Evolutionary conservation across 2,888 invertebrate genomes (phyloP).

Genomic region (Zygaena filipendulae): DNA sequence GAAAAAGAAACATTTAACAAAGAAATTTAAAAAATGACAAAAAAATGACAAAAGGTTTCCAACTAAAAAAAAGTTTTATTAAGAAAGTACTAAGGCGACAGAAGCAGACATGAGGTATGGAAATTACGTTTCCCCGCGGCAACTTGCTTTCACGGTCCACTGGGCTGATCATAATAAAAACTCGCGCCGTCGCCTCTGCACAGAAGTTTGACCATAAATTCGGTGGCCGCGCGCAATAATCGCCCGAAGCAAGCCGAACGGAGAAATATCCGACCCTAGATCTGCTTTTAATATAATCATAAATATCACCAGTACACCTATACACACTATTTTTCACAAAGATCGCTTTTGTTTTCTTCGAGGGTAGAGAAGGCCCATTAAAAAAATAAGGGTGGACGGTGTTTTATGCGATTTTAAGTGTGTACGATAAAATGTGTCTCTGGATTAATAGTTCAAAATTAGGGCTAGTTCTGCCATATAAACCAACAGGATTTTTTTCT

Average conservation of each 20-base stretch:
- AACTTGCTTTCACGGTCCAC: conserved; percentile 69
- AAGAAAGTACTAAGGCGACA: conserved; percentile 60
- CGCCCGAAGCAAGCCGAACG: conserved; percentile 42
- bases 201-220: conserved; percentile 70
- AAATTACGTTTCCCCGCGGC: conserved; percentile 60
- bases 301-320: conserved; percentile 53
- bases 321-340: conserved; percentile 52
- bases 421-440: too few relatives aligned
- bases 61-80: conserved; percentile 47
- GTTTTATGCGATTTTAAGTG: conserved; percentile 67
- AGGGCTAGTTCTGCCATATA: too few relatives aligned
- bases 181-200: conserved; percentile 63
- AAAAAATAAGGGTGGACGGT: conserved; percentile 57
- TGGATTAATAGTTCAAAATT: too few relatives aligned
- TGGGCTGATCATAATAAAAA: conserved; percentile 70
- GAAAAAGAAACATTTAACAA: too few relatives aligned
- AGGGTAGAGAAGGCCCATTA: conserved; percentile 56
- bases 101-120: conserved; percentile 64
- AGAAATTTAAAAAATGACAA: too few relatives aligned
- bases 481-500: too few relatives aligned
- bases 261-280: conserved; percentile 46
- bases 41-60: too few relatives aligned
- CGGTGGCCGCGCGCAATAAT: conserved; percentile 52
- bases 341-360: conserved; percentile 56
- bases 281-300: conserved; percentile 64